Evolutionary conservation across 2,113 vertebrate species (phyloP), one percentile per base, ranked within the genome.

Genomic region (Trogon surrucura): DNA sequence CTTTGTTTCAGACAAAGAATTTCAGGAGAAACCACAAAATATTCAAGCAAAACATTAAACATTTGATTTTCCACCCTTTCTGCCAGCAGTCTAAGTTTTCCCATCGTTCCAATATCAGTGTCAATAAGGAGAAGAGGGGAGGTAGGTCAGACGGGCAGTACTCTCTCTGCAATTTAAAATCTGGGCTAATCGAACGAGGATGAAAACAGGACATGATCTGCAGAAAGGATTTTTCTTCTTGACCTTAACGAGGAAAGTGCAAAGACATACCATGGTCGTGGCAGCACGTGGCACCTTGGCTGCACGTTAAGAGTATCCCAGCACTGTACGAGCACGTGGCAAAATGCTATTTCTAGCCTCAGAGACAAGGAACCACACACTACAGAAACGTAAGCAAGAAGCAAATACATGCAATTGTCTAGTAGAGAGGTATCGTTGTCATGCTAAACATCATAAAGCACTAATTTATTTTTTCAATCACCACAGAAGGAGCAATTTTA

Each of bases 21-120:
- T 95, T 97, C 93, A 95, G 93, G 92, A 93, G 95, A 97, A 97
- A 95, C 96, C 93, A 96, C 96, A 94, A 96, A 96, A 95, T 91
- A 91, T 95, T 97, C 93, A 97, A 95, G 89, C 30, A 96, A 97
- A 97, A 96, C 91, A 96, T 96, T 95, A 75, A 96, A 95, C 92
- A 64, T 94, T 91, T 93, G 69, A 94, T 96, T 97, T 97, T 97
- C 96, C 93, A 96, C 83, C 82, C 80, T 26, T 96, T 91, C 89
- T 95, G 96, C 96, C 96, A 96, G 48, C 81, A 95, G 69, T 16
- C 82, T 91, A 3, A 95, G 38, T 86, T 96, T 89, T 94, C 91
- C 88, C 94, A 77, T 91, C 80, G 66, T 91, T 89, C 50, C 82
- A 91, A 18, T 86, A 95, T 90, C 96, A 89, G 56, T 77, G 89